Percentiles rank a stretch among this genome's conserved stretches.
phyloP scores from a whole-genome alignment of 2,113 vertebrate genomes.

The Mirounga angustirostris region DNA sequence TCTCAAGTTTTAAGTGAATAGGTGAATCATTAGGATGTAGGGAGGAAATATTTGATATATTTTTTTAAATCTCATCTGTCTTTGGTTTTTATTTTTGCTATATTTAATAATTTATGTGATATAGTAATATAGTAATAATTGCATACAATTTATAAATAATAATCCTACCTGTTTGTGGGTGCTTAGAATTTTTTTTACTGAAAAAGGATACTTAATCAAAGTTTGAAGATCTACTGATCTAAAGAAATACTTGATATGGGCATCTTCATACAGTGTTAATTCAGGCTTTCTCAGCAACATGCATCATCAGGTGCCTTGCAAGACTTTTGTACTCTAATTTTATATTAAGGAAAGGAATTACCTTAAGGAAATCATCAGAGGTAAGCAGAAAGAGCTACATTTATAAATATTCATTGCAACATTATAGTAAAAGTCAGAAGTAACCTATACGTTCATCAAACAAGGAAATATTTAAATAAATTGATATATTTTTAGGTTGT shows the following conservation, averaged over 20 bases:
- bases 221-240: not conserved
- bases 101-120: not conserved
- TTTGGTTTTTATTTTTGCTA: not conserved
- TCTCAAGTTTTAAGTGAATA: not conserved
- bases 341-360: constrained; percentile 3
- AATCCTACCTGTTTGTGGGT: not conserved
- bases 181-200: not conserved
- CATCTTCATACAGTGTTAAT: not conserved
- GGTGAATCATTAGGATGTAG: not conserved
- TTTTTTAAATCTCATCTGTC: not conserved
- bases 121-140: not conserved
- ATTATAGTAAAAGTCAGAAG: not conserved
- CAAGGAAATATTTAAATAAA: not conserved
- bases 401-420: not conserved
- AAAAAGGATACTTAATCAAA: not conserved
- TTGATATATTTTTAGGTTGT: not conserved
- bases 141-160: not conserved
- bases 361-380: constrained; percentile 11
- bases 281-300: not conserved
- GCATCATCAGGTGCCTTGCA: not conserved
- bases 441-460: constrained; percentile 18
- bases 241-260: not conserved
- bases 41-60: not conserved
- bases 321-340: not conserved
- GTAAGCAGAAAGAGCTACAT: not conserved